Evolutionary conservation across 2,113 vertebrate genomes (phyloP), one percentile per base, ranked within the genome.

Genomic region (Meriones unguiculatus): DNA sequence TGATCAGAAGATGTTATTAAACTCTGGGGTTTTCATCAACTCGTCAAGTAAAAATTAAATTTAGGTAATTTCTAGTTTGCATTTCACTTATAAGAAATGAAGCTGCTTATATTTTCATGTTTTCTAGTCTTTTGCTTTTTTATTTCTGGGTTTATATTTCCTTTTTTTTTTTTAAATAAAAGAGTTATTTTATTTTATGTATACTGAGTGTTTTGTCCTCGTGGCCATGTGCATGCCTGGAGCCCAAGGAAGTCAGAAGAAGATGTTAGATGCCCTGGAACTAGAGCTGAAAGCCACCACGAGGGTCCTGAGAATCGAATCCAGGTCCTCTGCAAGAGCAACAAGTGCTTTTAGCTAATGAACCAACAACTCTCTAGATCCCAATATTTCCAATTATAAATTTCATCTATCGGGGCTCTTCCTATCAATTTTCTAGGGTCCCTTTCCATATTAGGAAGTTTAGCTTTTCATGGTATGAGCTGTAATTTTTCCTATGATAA

Each of bases 11-110:
- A 38, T 82, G 7, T 7, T 81, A 10, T 78, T 85, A 93, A 87
- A 89, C 18, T 54, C 93, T 64, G 86, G 25, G 91, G 28, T 90
- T 93, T 97, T 87, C 70, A 10, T 86, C 92, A 91, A 75, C 25
- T 35, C 82, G 15, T 32, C 32, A 69, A 95, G 54, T 69, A 85
- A 97, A 96, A 75, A 64, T 50, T 41, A 13, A 91, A 73, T 94
- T 87, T 46, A 78, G 35, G 13, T 54, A 28, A 90, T 70, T 87
- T 69, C 89, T 78, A 75, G 77, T 87, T 81, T 90, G 22, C 35
- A 54, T 89, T 76, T 94, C 32, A 73, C 70, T 89, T 94, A 73
- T 38, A 72, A 57, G 46, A 91, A 96, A 52, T 46, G 50, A 91
- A 50, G 50, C 11, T 85, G 30, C 52, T 67, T 30, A 22, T 50